Percentiles rank a stretch among this genome's conserved stretches.
These are phyloP conservation scores for Caenorhabditis parvicauda DNA, from an alignment of 2,888 invertebrate species.

Conservation along the genomic window DNA sequence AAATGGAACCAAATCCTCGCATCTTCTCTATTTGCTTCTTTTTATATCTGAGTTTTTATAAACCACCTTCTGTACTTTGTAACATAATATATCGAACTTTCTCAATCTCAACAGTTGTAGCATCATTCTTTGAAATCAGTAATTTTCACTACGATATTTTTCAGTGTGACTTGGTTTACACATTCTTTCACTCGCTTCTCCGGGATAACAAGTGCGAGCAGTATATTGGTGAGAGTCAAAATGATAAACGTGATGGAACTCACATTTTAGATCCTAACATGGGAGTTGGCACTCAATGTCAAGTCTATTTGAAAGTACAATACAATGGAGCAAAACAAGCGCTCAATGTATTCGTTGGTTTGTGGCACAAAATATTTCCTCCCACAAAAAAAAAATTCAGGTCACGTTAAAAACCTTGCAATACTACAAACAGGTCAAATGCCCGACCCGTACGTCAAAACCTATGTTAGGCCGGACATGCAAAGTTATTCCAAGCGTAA, in stretches of 20 bases:
- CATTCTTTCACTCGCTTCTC: conserved; percentile 79
- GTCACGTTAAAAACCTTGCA: conserved; percentile 34
- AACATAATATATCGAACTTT: no score
- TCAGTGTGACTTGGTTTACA: conserved; percentile 83
- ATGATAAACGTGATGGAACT: no score
- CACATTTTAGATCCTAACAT: no score
- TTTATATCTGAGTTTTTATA: not conserved
- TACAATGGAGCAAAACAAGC: conserved; percentile 13
- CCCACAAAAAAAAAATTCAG: conserved; percentile 4
- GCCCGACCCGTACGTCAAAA: conserved; percentile 51
- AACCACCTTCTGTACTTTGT: no score
- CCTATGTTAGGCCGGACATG: conserved; percentile 85
- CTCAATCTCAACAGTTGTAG: no score
- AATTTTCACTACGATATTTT: conserved; percentile 60
- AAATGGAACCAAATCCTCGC: no score
- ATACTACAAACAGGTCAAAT: conserved; percentile 24
- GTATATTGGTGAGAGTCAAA: conserved; percentile 14
- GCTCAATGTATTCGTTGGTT: conserved; percentile 31
- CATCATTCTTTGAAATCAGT: not conserved
- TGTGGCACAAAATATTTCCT: not conserved
- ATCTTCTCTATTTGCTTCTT: not conserved
- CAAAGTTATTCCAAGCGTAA: conserved; percentile 90
- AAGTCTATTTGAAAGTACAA: conserved; percentile 26
- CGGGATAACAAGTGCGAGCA: conserved; percentile 40
- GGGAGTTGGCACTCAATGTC: conserved; percentile 15